Evolutionary conservation across 2,113 vertebrate species (phyloP).

Genomic region (Atrichornis clamosus): DNA sequence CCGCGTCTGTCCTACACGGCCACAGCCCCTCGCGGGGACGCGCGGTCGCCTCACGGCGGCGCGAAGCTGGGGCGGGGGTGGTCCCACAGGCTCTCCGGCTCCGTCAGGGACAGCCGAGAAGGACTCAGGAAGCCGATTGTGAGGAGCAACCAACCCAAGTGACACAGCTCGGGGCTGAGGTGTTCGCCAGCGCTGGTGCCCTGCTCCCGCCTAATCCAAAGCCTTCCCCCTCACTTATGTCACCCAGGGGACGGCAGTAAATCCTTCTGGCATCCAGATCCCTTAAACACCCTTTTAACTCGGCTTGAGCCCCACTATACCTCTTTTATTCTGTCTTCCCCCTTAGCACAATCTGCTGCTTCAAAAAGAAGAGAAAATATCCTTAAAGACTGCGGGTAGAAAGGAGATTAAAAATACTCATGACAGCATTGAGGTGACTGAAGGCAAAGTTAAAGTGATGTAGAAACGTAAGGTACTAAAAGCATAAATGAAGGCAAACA

Average conservation of each 20-base stretch:
- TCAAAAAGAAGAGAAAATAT: fast-evolving
- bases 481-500: not conserved
- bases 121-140: not conserved
- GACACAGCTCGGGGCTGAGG: not conserved
- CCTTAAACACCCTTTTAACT: not conserved
- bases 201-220: not conserved
- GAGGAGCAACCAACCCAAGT: fast-evolving
- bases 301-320: fast-evolving
- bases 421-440: not conserved
- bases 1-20: too few species aligned
- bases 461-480: not conserved
- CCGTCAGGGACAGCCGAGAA: too few species aligned
- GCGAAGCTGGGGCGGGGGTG: fast-evolving
- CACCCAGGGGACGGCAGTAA: fast-evolving
- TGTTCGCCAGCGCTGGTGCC: not conserved
- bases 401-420: not conserved
- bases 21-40: not conserved
- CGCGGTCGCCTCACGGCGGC: not conserved
- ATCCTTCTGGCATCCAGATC: not conserved
- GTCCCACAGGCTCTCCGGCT: not conserved
- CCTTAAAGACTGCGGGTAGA: not conserved
- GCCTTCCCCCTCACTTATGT: not conserved
- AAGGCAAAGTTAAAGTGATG: not conserved
- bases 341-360: not conserved
- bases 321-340: not conserved